Base-by-base conservation (phyloP, 2,888 invertebrate genomes). In the Coremacera marginata region DNA sequence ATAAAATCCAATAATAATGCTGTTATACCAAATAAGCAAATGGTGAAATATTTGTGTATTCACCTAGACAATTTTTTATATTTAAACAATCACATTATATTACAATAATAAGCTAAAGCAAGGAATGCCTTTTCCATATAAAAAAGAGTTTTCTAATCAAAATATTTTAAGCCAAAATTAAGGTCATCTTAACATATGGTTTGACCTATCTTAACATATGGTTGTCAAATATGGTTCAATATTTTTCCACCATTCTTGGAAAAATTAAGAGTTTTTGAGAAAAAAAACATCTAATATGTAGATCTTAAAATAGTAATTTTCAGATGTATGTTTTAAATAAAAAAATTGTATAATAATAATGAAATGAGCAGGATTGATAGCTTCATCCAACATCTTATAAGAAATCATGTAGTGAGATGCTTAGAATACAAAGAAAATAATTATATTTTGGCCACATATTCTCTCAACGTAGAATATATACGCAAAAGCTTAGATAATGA, bases 171-270 rank as follows among this genome's bases (percentile, higher is more conserved):
- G 31, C 31, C 31, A 3, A 31, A 31, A 31, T 3, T 31, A 51
- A 70, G n/a, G 55, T 57, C 16, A 49, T 78, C 9, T 8, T 78
- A 52, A 65, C 62, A 3, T 22, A n/a, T 77, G 34, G 68, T 74
- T 19, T 31, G 77, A 5, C 62, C 63, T 74, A 19, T 37, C 34
- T 22, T 71, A 49, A 55, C 72, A 25, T 73, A 70, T 51, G 70
- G 31, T 51, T 70, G 70, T 25, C 27, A 49, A 22, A 51, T 70
- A 22, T 70, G 70, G 77, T 74, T 16, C n/a, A 77, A 70, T 76
- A 76, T 76, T 31, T 31, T 49, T 19, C 68, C 73, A 27, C 68
- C 75, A 37, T 77, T 27, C 55, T 55, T 77, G 65, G 72, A 77
- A 37, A 72, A 71, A 44, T n/a, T 57, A 0, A 19, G 67, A 63